These are phyloP conservation scores for Lutraria lutraria DNA, from an alignment of 2,888 invertebrate genomes.

Conservation along the genomic window DNA sequence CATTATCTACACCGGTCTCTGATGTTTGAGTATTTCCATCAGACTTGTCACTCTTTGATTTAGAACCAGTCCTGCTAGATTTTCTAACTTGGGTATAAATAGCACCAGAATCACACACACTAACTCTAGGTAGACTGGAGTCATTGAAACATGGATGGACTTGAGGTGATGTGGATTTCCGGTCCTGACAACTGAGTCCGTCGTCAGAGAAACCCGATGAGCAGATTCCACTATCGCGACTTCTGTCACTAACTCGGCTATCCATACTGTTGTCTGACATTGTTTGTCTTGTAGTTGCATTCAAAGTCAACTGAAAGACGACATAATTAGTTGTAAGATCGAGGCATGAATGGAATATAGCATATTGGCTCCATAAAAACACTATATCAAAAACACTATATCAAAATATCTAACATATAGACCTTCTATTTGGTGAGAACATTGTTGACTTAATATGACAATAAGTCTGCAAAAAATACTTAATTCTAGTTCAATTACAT, in stretches of 20 bases:
- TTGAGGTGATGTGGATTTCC: constrained; percentile 3
- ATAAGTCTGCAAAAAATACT: too few species aligned
- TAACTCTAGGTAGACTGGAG: constrained; percentile 60
- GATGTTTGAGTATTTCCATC: background rate
- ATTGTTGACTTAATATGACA: too few species aligned
- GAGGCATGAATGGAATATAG: background rate
- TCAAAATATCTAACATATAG: too few species aligned
- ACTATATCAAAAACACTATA: too few species aligned
- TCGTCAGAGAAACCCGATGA: constrained; percentile 63
- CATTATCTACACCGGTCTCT: constrained; percentile 27
- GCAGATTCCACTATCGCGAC: constrained; percentile 68
- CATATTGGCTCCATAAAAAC: too few species aligned
- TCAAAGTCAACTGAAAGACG: background rate
- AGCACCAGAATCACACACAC: constrained; percentile 62
- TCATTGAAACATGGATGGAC: constrained; percentile 52
- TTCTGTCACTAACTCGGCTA: constrained; percentile 7
- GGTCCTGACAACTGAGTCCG: constrained; percentile 49
- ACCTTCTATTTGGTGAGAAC: too few species aligned
- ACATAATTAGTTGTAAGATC: background rate
- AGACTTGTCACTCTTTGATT: background rate
- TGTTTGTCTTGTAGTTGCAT: background rate
- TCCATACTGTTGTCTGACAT: background rate
- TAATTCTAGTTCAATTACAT: too few species aligned
- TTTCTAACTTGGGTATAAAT: constrained; percentile 73
- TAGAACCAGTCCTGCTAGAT: constrained; percentile 51